phyloP scores from a whole-genome alignment of 1,140 invertebrate genomes.

The Drosophila serrata region DNA sequence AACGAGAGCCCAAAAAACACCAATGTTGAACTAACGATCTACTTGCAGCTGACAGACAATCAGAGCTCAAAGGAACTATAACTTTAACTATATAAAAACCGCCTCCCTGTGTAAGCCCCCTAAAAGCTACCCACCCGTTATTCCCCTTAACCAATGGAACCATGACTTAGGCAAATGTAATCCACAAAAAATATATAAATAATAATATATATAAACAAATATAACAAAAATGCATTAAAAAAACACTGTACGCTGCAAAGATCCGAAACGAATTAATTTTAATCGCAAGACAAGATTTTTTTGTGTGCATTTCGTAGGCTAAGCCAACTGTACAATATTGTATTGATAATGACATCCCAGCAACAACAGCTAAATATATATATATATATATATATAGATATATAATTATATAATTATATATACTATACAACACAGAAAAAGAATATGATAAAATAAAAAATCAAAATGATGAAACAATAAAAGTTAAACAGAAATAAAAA shows the following conservation, averaged over 20 bases:
- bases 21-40: slow-evolving; percentile 44
- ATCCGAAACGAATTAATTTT: slow-evolving; percentile 47
- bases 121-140: slow-evolving; percentile 20
- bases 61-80: slow-evolving; percentile 68
- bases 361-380: slow-evolving; percentile 32
- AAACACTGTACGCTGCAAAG: slow-evolving; percentile 52
- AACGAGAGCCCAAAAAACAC: slow-evolving; percentile 4
- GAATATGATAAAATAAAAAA: slow-evolving; percentile 1
- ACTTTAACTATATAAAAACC: slow-evolving; percentile 22
- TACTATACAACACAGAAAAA: slow-evolving; percentile 10
- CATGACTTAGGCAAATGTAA: slow-evolving; percentile 38
- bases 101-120: slow-evolving; percentile 14
- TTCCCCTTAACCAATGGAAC: slow-evolving; percentile 8
- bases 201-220: background rate
- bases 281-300: slow-evolving; percentile 21
- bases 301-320: slow-evolving; percentile 33
- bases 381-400: no score
- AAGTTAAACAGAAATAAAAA: slow-evolving; percentile 57
- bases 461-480: slow-evolving; percentile 56
- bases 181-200: background rate
- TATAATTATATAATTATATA: slow-evolving; percentile 22
- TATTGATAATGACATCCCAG: slow-evolving; percentile 33
- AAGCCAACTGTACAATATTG: slow-evolving; percentile 52
- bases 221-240: background rate
- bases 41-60: slow-evolving; percentile 81